Evolutionary conservation across 2,888 invertebrate genomes (phyloP).

Genomic region (Caenorhabditis becei): DNA sequence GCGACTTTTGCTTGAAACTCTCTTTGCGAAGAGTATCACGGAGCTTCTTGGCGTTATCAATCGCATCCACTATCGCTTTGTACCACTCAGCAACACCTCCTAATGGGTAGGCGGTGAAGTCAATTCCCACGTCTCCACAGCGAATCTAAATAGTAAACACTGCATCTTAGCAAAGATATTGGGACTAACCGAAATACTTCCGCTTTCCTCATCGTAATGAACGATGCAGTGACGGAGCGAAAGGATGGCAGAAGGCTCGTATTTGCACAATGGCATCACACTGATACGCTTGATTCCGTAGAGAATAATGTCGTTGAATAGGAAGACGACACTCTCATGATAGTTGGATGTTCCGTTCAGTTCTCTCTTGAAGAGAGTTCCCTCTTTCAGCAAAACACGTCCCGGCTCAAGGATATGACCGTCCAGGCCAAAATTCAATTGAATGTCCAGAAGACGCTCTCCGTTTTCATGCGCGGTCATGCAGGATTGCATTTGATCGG

Average conservation of each 20-base stretch:
- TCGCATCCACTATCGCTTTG: constrained; percentile 54
- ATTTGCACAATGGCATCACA: constrained; percentile 44
- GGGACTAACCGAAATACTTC: constrained; percentile 54
- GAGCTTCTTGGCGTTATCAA: constrained; percentile 58
- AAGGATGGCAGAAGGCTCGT: constrained; percentile 61
- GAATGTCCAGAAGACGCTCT: constrained; percentile 59
- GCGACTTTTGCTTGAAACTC: constrained; percentile 57
- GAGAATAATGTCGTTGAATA: constrained; percentile 68
- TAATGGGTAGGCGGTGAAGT: constrained; percentile 49
- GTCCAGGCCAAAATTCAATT: constrained; percentile 51
- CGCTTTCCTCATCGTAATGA: constrained; percentile 53
- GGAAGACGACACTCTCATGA: constrained; percentile 61
- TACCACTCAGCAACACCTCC: constrained; percentile 42
- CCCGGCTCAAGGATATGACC: constrained; percentile 65
- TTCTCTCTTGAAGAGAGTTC: constrained; percentile 64
- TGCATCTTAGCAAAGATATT: background rate
- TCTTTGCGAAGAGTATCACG: constrained; percentile 67
- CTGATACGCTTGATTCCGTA: constrained; percentile 66
- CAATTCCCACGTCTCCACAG: constrained; percentile 53
- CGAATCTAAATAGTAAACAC: constrained; percentile 32
- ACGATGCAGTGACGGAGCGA: constrained; percentile 57
- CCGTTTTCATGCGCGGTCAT: constrained; percentile 66
- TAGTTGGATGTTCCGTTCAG: constrained; percentile 55
- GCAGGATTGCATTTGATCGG: constrained; percentile 63
- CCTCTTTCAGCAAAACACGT: constrained; percentile 62